These are phyloP conservation scores for Melitaea cinxia DNA, from an alignment of 1,140 invertebrate species.

Conservation along the genomic window DNA sequence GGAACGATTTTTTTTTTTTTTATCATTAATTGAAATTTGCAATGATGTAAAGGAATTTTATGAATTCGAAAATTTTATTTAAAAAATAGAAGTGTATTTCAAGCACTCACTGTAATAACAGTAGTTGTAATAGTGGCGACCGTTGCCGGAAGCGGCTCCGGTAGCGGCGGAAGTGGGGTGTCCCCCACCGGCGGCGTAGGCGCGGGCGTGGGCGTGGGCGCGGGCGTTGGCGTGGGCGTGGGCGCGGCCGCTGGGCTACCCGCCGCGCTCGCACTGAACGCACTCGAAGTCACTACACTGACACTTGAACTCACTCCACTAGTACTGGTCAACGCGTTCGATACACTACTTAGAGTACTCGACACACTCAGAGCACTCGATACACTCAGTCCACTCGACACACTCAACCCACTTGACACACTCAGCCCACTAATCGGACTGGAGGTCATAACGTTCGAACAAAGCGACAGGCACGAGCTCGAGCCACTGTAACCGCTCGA, in stretches of 20 bases:
- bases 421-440: no score
- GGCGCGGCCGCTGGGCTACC: slow-evolving; percentile 29
- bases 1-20: no score
- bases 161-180: no score
- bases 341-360: slow-evolving; percentile 20
- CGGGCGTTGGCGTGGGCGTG: slow-evolving; percentile 26
- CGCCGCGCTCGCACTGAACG: slow-evolving; percentile 21
- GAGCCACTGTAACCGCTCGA: neutral
- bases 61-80: neutral
- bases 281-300: slow-evolving; percentile 20
- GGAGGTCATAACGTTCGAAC: no score
- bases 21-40: no score
- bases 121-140: slow-evolving; percentile 35
- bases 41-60: neutral
- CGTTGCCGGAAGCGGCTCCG: slow-evolving; percentile 19
- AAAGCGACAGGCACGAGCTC: no score
- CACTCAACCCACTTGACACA: neutral
- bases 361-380: neutral
- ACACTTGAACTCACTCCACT: slow-evolving; percentile 14
- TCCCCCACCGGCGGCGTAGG: no score
- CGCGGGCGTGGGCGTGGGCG: slow-evolving; percentile 4
- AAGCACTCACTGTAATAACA: slow-evolving; percentile 34
- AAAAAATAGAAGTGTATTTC: neutral
- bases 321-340: slow-evolving; percentile 28
- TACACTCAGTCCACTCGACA: neutral